A percentile compares a stretch with the other conserved stretches of the same genome.
Evolutionary conservation across 2,888 invertebrate genomes (phyloP).

Genomic region (Sinohyriopsis cumingii): DNA sequence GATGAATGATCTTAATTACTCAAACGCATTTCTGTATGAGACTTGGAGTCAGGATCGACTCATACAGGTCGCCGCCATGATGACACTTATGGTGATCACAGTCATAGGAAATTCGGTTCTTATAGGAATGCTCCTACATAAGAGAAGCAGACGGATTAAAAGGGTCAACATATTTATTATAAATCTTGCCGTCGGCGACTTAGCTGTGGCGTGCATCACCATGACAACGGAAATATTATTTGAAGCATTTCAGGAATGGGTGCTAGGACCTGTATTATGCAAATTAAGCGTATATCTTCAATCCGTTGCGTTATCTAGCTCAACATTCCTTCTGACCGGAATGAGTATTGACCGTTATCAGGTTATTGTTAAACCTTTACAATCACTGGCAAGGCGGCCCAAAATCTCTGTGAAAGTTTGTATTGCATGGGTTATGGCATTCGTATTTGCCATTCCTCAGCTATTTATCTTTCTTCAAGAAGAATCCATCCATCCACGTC

Average conservation of each 20-base stretch:
- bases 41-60: slow-evolving; percentile 38
- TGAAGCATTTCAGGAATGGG: slow-evolving; percentile 72
- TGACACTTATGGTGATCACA: slow-evolving; percentile 67
- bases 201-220: slow-evolving; percentile 71
- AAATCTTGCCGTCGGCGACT: slow-evolving; percentile 72
- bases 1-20: too few relatives aligned
- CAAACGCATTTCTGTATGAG: too few relatives aligned
- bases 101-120: slow-evolving; percentile 71
- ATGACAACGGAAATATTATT: slow-evolving; percentile 73
- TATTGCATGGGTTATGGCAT: slow-evolving; percentile 70
- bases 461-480: slow-evolving; percentile 72
- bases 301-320: slow-evolving; percentile 71
- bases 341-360: slow-evolving; percentile 72
- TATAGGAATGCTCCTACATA: slow-evolving; percentile 65
- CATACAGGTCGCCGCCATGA: slow-evolving; percentile 40
- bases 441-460: slow-evolving; percentile 71
- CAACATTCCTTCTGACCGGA: slow-evolving; percentile 71
- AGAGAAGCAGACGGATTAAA: slow-evolving; percentile 58
- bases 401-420: slow-evolving; percentile 67
- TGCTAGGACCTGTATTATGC: slow-evolving; percentile 70
- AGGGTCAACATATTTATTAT: slow-evolving; percentile 72
- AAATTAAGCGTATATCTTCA: slow-evolving; percentile 72
- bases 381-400: slow-evolving; percentile 61
- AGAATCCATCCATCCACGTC: slow-evolving; percentile 48
- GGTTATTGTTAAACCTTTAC: slow-evolving; percentile 71